phyloP scores from a whole-genome alignment of 2,888 invertebrate species.

The Drepana falcataria region DNA sequence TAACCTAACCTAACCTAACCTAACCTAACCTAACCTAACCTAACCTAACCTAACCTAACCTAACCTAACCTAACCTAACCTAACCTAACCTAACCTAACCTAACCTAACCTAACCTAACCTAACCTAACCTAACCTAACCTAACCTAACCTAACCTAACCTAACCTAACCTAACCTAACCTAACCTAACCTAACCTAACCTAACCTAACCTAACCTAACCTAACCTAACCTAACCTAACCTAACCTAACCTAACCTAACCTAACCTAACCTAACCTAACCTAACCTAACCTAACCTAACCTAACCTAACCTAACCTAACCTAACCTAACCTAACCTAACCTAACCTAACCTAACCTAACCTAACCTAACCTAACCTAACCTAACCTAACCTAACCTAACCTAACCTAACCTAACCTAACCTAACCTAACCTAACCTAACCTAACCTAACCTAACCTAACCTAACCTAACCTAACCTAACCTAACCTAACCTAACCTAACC shows the following conservation, averaged over 20 bases:
- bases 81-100: slow-evolving; percentile 20
- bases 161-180: slow-evolving; percentile 18
- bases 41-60: slow-evolving; percentile 15
- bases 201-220: slow-evolving; percentile 16
- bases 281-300: slow-evolving; percentile 12
- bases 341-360: slow-evolving; percentile 6
- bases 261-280: slow-evolving; percentile 14
- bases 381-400: slow-evolving; percentile 7
- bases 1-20: slow-evolving; percentile 26
- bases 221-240: slow-evolving; percentile 19
- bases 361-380: slow-evolving; percentile 7
- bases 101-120: slow-evolving; percentile 21
- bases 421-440: slow-evolving; percentile 11
- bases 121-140: slow-evolving; percentile 20
- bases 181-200: slow-evolving; percentile 18
- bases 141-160: slow-evolving; percentile 18
- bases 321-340: slow-evolving; percentile 13
- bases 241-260: slow-evolving; percentile 19
- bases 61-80: slow-evolving; percentile 15
- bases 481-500: slow-evolving; percentile 7
- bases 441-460: slow-evolving; percentile 10
- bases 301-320: slow-evolving; percentile 15
- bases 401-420: slow-evolving; percentile 11
- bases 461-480: slow-evolving; percentile 8
- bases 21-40: slow-evolving; percentile 20